Conservation (phyloP, 2,113 vertebrate genomes). For the Struthidea cinerea region DNA sequence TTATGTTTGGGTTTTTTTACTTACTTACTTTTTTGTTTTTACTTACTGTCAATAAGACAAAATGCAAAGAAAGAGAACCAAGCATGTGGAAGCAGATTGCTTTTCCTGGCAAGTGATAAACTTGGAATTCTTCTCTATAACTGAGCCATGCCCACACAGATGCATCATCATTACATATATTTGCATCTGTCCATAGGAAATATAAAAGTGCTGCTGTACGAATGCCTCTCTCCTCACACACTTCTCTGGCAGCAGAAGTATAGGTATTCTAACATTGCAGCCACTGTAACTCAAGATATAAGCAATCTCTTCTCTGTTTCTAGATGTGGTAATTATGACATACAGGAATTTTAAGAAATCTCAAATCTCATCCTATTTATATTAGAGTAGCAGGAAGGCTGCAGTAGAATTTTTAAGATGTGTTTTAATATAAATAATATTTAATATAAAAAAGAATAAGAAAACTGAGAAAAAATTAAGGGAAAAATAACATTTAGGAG, state of each 20-base stretch:
- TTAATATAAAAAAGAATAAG: background rate
- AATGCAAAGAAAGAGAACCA: background rate
- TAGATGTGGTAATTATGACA: background rate
- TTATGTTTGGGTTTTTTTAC: background rate
- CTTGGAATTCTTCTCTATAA: background rate
- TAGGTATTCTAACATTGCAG: background rate
- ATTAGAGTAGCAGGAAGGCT: background rate
- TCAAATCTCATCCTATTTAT: background rate
- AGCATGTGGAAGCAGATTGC: background rate
- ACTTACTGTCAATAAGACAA: background rate
- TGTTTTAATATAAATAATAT: background rate
- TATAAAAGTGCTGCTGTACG: background rate
- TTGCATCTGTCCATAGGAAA: background rate
- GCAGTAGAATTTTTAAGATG: background rate
- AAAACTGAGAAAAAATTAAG: background rate
- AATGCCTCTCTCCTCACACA: background rate
- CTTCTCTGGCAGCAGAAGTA: background rate
- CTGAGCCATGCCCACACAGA: background rate
- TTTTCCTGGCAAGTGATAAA: background rate
- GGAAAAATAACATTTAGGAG: background rate
- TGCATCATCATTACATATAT: background rate
- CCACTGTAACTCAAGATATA: background rate
- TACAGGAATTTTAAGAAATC: background rate
- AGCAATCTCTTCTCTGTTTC: background rate
- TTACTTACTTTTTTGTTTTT: background rate